A percentile compares a stretch with the other conserved stretches of the same genome.
Conservation (phyloP, 2,797 vertebrate genomes). For the Synanceia verrucosa region DNA sequence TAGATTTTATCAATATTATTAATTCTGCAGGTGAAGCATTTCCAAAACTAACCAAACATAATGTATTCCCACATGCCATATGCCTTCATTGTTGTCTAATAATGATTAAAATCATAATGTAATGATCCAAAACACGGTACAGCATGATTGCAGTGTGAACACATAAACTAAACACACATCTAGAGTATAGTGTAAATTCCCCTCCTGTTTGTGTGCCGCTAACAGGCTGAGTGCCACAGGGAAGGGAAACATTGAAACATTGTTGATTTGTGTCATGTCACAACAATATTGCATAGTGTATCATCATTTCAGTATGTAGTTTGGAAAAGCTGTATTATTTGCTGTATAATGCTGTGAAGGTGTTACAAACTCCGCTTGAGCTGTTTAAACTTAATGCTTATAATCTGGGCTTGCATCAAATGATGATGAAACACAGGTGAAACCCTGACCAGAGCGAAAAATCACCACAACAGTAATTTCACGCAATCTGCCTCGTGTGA, state of each 20-base stretch:
- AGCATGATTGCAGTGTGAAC: neutral
- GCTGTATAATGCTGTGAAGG: too few relatives aligned
- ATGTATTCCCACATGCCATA: neutral
- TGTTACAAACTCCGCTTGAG: neutral
- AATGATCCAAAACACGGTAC: neutral
- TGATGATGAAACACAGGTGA: constrained; percentile 32
- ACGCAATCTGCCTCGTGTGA: constrained; percentile 16
- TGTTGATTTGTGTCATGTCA: too few relatives aligned
- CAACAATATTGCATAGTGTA: too few relatives aligned
- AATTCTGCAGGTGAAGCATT: neutral
- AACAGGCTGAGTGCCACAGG: too few relatives aligned
- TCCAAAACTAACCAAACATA: neutral
- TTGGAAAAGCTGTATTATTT: neutral
- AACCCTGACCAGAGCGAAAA: constrained; percentile 5
- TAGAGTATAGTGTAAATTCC: too few relatives aligned
- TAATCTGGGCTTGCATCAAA: constrained; percentile 10
- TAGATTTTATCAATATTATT: neutral
- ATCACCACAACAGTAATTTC: constrained; percentile 3
- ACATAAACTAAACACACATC: too few relatives aligned
- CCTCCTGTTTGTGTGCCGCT: too few relatives aligned
- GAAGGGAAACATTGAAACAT: too few relatives aligned
- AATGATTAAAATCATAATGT: neutral
- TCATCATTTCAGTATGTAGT: neutral
- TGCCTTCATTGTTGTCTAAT: neutral
- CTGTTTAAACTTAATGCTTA: neutral